Evolutionary conservation across 2,888 invertebrate genomes (phyloP).

Genomic region (Polydesmus complanatus): DNA sequence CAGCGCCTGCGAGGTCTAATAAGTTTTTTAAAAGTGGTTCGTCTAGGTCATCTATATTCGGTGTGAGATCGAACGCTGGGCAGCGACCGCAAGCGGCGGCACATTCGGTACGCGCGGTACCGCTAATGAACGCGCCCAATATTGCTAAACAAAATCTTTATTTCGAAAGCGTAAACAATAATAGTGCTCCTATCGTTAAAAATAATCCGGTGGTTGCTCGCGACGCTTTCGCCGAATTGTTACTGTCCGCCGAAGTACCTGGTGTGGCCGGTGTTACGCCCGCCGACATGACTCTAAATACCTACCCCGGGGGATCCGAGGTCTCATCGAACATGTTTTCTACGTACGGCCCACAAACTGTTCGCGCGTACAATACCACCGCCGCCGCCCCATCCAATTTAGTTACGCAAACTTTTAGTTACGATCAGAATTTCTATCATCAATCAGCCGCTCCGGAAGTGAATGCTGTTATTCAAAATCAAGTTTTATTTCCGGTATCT

Average conservation of each 20-base stretch:
- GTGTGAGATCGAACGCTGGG: neutral
- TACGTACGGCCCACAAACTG: neutral
- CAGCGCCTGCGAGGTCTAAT: slow-evolving; percentile 19
- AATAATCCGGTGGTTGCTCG: slow-evolving; percentile 7
- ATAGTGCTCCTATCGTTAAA: neutral
- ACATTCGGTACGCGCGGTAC: neutral
- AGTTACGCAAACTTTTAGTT: neutral
- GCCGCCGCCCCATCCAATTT: neutral
- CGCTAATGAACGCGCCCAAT: neutral
- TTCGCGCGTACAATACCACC: neutral
- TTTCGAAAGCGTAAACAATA: neutral
- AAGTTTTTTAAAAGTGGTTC: slow-evolving; percentile 23
- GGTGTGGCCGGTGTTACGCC: slow-evolving; percentile 19
- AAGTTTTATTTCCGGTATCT: neutral
- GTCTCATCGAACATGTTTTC: neutral
- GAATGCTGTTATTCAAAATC: neutral
- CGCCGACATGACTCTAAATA: slow-evolving; percentile 5
- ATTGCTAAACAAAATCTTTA: neutral
- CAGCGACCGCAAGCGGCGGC: neutral
- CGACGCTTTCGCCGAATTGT: neutral
- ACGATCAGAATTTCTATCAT: neutral
- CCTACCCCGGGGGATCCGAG: neutral
- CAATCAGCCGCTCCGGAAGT: neutral
- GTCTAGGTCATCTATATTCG: neutral
- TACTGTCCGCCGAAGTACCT: slow-evolving; percentile 8